These are phyloP conservation scores for Chelon auratus DNA, from an alignment of 2,797 vertebrate species.

Conservation along the genomic window DNA sequence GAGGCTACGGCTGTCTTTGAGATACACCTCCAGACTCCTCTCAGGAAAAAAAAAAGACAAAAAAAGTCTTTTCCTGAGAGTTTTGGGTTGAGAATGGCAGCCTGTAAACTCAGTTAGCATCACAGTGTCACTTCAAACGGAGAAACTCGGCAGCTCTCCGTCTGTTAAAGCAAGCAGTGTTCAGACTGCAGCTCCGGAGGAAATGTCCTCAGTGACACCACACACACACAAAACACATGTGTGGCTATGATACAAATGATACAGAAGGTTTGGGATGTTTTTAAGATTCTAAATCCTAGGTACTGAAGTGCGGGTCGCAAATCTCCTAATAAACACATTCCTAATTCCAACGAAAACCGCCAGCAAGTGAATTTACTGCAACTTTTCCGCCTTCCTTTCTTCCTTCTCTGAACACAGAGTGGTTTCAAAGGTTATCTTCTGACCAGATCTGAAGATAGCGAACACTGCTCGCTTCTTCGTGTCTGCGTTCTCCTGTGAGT, in stretches of 20 bases:
- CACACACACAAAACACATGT: neutral
- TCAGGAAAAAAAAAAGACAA: conserved; percentile 18
- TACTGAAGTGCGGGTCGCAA: too few species aligned
- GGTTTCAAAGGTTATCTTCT: conserved; percentile 36
- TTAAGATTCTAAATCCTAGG: too few species aligned
- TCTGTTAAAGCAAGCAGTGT: conserved; percentile 33
- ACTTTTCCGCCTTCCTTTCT: neutral
- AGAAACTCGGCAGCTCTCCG: conserved; percentile 21
- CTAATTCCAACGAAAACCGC: too few species aligned
- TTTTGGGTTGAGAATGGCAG: conserved; percentile 21
- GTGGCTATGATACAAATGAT: conserved; percentile 10
- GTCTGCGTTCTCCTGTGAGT: conserved; percentile 18
- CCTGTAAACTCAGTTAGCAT: conserved; percentile 43
- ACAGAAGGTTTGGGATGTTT: neutral
- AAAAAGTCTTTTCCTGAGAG: conserved; percentile 32
- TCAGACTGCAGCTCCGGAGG: conserved; percentile 36
- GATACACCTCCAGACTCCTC: conserved; percentile 42
- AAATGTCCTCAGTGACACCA: conserved; percentile 7
- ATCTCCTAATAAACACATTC: too few species aligned
- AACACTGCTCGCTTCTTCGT: conserved; percentile 9
- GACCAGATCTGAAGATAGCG: conserved; percentile 26
- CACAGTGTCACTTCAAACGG: conserved; percentile 54
- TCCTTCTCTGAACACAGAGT: conserved; percentile 26
- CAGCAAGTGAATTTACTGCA: too few species aligned
- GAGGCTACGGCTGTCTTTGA: conserved; percentile 41